Conservation (phyloP, 2,888 invertebrate species). For the Spodoptera littoralis region DNA sequence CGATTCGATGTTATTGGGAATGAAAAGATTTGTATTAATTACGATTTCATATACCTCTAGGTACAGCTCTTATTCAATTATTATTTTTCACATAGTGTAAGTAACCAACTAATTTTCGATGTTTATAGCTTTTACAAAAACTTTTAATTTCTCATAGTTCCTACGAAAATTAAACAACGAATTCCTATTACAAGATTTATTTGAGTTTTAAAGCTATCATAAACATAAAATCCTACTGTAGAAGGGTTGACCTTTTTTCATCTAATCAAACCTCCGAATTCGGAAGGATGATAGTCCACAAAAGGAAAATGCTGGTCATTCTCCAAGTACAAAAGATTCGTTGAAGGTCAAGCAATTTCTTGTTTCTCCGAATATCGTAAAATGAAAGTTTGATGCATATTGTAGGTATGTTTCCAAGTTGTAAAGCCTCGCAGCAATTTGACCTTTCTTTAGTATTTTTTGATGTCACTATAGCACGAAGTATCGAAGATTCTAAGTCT, state of each 20-base stretch:
- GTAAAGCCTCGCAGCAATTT: constrained; percentile 4
- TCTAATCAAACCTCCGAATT: constrained; percentile 40
- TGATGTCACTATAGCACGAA: too few relatives aligned
- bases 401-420: constrained; percentile 8
- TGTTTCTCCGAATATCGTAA: constrained; percentile 23
- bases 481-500: too few relatives aligned
- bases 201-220: constrained; percentile 17
- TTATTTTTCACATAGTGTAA: too few relatives aligned
- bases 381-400: constrained; percentile 32
- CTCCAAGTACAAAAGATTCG: constrained; percentile 40
- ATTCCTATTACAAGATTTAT: constrained; percentile 15
- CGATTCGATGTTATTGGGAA: too few relatives aligned
- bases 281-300: constrained; percentile 19
- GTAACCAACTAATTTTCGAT: too few relatives aligned
- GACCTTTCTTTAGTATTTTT: neutral
- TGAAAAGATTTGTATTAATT: too few relatives aligned
- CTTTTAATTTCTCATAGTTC: neutral
- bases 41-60: too few relatives aligned
- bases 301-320: constrained; percentile 27
- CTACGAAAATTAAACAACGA: neutral
- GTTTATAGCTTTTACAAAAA: too few relatives aligned
- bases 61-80: too few relatives aligned
- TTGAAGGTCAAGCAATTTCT: constrained; percentile 28
- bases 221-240: constrained; percentile 35
- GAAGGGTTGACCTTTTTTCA: constrained; percentile 31